Percentiles rank a stretch among this genome's conserved stretches.
phyloP scores from a whole-genome alignment of 2,113 vertebrate species.

The Neogale vison region DNA sequence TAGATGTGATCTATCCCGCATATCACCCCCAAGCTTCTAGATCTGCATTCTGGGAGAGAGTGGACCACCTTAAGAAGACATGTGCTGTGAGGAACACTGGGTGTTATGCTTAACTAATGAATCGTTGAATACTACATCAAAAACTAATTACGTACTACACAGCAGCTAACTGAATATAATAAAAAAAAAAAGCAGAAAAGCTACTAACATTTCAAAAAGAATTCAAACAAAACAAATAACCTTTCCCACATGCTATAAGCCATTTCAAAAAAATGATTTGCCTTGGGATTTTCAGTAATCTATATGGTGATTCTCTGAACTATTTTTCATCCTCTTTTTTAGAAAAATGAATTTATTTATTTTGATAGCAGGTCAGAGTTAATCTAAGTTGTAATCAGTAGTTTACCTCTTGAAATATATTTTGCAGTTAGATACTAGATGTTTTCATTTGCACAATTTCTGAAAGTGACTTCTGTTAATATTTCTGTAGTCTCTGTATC shows the following conservation, averaged over 20 bases:
- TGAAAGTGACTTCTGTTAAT: not conserved
- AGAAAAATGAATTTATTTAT: not conserved
- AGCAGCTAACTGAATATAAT: too few species aligned
- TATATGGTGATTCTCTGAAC: not conserved
- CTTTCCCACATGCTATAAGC: not conserved
- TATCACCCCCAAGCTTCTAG: not conserved
- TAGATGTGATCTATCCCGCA: not conserved
- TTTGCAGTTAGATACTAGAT: slow-evolving; percentile 3
- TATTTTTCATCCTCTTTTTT: not conserved
- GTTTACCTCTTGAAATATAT: not conserved
- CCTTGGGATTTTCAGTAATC: not conserved
- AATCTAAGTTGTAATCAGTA: not conserved
- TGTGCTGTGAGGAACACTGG: too few species aligned
- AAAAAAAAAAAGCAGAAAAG: not conserved
- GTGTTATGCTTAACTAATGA: too few species aligned
- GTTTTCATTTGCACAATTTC: not conserved
- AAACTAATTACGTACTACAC: too few species aligned
- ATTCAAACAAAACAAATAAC: not conserved
- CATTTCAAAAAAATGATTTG: not conserved
- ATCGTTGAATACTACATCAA: too few species aligned
- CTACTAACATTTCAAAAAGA: not conserved
- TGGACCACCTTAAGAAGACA: not conserved
- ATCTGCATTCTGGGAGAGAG: not conserved
- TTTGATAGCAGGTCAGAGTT: not conserved
- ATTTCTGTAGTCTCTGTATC: not conserved